phyloP scores from a whole-genome alignment of 2,797 vertebrate genomes.

The Sebastes hubbsi region DNA sequence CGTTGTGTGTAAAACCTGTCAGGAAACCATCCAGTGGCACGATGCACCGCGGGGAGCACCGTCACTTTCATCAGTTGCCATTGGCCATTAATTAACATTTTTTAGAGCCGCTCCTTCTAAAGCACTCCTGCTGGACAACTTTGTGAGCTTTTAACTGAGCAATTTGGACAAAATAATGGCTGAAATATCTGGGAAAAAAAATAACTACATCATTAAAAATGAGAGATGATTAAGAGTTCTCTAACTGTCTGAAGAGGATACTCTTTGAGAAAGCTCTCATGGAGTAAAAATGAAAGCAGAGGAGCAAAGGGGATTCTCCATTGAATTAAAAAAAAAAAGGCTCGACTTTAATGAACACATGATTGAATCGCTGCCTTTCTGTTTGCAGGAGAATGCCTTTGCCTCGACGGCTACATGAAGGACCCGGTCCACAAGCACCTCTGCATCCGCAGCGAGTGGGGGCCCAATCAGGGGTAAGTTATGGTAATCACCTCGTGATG shows the following conservation, averaged over 20 bases:
- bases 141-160: background rate
- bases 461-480: conserved; percentile 97
- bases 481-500: conserved; percentile 28
- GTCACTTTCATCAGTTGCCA: background rate
- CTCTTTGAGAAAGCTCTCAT: conserved; percentile 2
- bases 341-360: conserved; percentile 43
- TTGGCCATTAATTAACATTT: background rate
- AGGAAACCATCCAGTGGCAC: background rate
- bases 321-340: conserved; percentile 10
- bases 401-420: conserved; percentile 97
- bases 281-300: conserved; percentile 29
- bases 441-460: conserved; percentile 98
- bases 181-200: background rate
- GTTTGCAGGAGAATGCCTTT: conserved; percentile 92
- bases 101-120: conserved; percentile 19
- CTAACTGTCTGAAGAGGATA: conserved; percentile 27
- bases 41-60: background rate
- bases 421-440: conserved; percentile 98
- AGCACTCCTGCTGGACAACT: conserved; percentile 12
- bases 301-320: conserved; percentile 23
- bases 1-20: conserved; percentile 1
- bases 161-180: background rate
- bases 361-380: conserved; percentile 35
- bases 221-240: conserved; percentile 27
- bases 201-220: conserved; percentile 33